phyloP scores from a whole-genome alignment of 2,888 invertebrate species.

The Autographa gamma region DNA sequence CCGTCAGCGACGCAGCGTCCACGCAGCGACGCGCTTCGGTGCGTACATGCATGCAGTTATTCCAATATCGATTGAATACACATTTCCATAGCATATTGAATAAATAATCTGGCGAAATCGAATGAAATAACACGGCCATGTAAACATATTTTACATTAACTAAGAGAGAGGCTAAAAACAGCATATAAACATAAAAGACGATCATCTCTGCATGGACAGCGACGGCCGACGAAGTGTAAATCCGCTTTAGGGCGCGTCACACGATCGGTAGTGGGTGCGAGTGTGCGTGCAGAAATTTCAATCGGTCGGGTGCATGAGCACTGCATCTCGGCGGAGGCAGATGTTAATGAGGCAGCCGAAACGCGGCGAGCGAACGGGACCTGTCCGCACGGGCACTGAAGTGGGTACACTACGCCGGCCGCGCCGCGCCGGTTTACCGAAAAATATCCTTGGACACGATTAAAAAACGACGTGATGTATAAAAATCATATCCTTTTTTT shows the following conservation, averaged over 20 bases:
- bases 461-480: constrained; percentile 16
- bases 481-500: constrained; percentile 18
- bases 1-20: constrained; percentile 67
- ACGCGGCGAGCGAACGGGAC: constrained; percentile 62
- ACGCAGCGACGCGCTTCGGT: constrained; percentile 71
- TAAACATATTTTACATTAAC: constrained; percentile 54
- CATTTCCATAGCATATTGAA: constrained; percentile 79
- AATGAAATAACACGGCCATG: constrained; percentile 68
- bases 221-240: constrained; percentile 72
- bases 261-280: constrained; percentile 66
- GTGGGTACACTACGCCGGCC: constrained; percentile 58
- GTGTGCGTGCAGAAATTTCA: constrained; percentile 80
- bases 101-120: constrained; percentile 81
- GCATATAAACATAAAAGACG: constrained; percentile 50
- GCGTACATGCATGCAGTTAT: constrained; percentile 76
- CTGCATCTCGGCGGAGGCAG: constrained; percentile 75
- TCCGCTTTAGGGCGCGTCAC: constrained; percentile 75
- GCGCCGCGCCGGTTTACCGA: constrained; percentile 38
- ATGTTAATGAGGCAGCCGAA: constrained; percentile 78
- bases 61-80: constrained; percentile 72
- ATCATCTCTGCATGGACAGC: constrained; percentile 43
- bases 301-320: constrained; percentile 69
- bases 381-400: constrained; percentile 54
- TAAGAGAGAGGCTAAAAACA: constrained; percentile 52
- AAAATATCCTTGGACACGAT: constrained; percentile 31